Evolutionary conservation across 2,113 vertebrate species (phyloP).

Genomic region (Crotalus horridus): DNA sequence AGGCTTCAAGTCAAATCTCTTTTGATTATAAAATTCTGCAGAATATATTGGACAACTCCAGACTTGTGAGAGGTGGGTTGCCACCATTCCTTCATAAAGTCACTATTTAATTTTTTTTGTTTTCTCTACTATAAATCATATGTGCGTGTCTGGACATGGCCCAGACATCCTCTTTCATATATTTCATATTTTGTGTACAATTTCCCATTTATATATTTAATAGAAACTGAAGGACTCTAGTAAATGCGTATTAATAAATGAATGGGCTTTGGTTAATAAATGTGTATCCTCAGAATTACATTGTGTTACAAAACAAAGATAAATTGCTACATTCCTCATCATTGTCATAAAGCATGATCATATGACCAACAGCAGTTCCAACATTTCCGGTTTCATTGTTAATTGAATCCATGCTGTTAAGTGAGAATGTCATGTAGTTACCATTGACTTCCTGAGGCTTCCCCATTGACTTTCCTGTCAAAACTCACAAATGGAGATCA

Average conservation of each 20-base stretch:
- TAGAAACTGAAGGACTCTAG: background rate
- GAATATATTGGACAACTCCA: background rate
- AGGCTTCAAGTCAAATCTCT: background rate
- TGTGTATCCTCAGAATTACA: background rate
- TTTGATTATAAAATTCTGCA: background rate
- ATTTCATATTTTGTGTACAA: background rate
- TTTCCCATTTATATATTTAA: background rate
- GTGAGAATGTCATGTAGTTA: background rate
- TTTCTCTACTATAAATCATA: background rate
- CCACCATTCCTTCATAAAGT: background rate
- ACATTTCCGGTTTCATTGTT: background rate
- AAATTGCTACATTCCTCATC: background rate
- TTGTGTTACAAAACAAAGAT: background rate
- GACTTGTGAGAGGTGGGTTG: background rate
- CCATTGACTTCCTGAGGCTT: background rate
- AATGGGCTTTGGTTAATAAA: background rate
- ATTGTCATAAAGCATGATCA: background rate
- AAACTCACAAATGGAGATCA: background rate
- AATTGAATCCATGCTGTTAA: background rate
- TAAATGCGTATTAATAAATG: background rate
- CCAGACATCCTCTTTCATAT: background rate
- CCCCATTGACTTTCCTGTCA: background rate
- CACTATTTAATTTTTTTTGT: background rate
- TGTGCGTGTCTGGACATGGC: background rate
- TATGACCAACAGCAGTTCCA: background rate